Percentiles rank a stretch among this genome's conserved stretches.
Conservation (phyloP, 2,888 invertebrate genomes). For the Hesperia comma region DNA sequence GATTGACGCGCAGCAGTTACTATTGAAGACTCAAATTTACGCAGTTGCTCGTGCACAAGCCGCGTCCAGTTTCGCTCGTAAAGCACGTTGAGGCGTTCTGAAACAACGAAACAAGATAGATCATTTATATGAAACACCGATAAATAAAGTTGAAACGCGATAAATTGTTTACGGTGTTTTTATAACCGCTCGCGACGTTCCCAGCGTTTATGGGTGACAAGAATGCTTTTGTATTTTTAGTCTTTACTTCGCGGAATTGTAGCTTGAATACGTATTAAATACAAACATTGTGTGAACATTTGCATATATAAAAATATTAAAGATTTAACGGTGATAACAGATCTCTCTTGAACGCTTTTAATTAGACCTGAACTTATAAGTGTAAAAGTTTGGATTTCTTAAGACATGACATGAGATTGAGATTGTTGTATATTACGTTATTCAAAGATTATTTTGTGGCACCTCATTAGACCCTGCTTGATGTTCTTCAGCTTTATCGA, state of each 20-base stretch:
- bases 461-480: too few species aligned
- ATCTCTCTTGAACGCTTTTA: too few species aligned
- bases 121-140: slow-evolving; percentile 32
- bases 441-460: too few species aligned
- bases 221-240: not conserved
- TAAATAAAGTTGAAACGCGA: slow-evolving; percentile 7
- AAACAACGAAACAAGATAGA: slow-evolving; percentile 53
- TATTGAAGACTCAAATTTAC: slow-evolving; percentile 91
- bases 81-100: slow-evolving; percentile 91
- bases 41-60: slow-evolving; percentile 89
- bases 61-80: slow-evolving; percentile 93
- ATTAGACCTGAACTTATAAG: too few species aligned
- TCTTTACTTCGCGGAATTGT: not conserved
- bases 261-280: not conserved
- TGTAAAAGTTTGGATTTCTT: too few species aligned
- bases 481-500: too few species aligned
- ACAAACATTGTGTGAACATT: too few species aligned
- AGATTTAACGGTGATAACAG: too few species aligned
- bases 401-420: too few species aligned
- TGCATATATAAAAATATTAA: too few species aligned
- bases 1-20: slow-evolving; percentile 88
- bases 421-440: too few species aligned
- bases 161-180: slow-evolving; percentile 8
- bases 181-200: not conserved
- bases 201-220: slow-evolving; percentile 12